These are phyloP conservation scores for Sympetrum striolatum DNA, from an alignment of 2,888 invertebrate genomes.

Conservation along the genomic window DNA sequence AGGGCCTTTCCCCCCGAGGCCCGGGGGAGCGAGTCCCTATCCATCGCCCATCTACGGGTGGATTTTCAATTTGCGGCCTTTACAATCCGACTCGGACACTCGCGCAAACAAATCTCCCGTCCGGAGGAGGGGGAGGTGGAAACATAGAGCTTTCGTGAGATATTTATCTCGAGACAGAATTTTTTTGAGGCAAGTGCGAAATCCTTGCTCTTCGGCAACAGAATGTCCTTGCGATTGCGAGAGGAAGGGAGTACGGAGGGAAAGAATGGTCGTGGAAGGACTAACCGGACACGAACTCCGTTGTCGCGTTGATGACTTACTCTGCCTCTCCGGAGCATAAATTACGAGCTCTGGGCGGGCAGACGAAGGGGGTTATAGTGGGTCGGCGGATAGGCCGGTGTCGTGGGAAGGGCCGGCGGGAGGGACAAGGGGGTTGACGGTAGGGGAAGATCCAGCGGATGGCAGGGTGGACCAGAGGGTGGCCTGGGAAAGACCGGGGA, in stretches of 20 bases:
- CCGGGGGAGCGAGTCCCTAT: not conserved
- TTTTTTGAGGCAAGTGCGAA: slow-evolving; percentile 2
- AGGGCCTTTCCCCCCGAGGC: not conserved
- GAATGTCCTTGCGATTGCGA: not conserved
- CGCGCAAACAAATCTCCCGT: not conserved
- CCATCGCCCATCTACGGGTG: not conserved
- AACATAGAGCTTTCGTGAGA: not conserved
- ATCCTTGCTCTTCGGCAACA: not conserved
- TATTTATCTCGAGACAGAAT: not conserved
- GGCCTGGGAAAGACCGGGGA: not conserved
- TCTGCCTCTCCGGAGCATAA: slow-evolving; percentile 22
- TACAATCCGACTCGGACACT: not conserved
- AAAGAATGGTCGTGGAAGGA: not conserved
- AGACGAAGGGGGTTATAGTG: not conserved
- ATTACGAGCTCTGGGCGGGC: slow-evolving; percentile 25
- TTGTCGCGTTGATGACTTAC: slow-evolving; percentile 44
- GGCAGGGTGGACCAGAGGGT: too few species aligned
- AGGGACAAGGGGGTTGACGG: not conserved
- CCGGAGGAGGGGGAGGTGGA: not conserved
- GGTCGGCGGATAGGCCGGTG: not conserved
- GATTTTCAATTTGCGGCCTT: slow-evolving; percentile 35
- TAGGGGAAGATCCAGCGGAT: not conserved
- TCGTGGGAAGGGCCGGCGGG: not conserved
- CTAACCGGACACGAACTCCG: slow-evolving; percentile 36
- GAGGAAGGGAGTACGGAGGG: not conserved